Evolutionary conservation across 2,113 vertebrate species (phyloP).

Genomic region (Kryptolebias marmoratus): DNA sequence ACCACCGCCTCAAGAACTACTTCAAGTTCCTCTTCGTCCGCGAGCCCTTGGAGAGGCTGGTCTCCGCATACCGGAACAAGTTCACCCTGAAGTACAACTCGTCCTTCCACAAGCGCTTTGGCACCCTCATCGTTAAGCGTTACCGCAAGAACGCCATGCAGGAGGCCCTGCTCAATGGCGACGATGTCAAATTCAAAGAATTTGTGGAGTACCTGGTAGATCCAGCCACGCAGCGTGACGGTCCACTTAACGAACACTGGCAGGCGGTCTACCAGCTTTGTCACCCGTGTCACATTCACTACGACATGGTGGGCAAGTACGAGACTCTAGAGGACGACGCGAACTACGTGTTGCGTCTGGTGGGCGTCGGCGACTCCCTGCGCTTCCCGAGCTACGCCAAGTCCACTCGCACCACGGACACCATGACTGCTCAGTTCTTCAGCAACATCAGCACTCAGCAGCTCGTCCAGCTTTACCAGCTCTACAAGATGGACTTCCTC

Average conservation of each 20-base stretch:
- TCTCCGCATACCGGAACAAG: constrained; percentile 98
- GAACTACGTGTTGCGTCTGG: constrained; percentile 89
- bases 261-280: constrained; percentile 94
- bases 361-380: constrained; percentile 86
- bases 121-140: constrained; percentile 93
- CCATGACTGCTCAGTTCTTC: constrained; percentile 98
- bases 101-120: constrained; percentile 96
- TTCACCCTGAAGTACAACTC: constrained; percentile 99
- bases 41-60: constrained; percentile 95
- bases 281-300: constrained; percentile 97
- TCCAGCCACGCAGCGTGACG: constrained; percentile 91
- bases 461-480: constrained; percentile 92
- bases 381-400: constrained; percentile 95
- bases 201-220: constrained; percentile 94
- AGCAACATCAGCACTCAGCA: constrained; percentile 94
- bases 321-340: constrained; percentile 96
- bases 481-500: constrained; percentile 98
- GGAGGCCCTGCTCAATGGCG: constrained; percentile 88
- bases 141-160: constrained; percentile 95
- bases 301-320: constrained; percentile 97
- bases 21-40: constrained; percentile 98
- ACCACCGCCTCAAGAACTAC: constrained; percentile 97
- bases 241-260: constrained; percentile 98
- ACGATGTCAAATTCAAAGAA: constrained; percentile 92
- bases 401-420: constrained; percentile 96